Evolutionary conservation across 1,140 invertebrate genomes (phyloP), one percentile per base, ranked within the genome.

Genomic region (Magallana angulata): DNA sequence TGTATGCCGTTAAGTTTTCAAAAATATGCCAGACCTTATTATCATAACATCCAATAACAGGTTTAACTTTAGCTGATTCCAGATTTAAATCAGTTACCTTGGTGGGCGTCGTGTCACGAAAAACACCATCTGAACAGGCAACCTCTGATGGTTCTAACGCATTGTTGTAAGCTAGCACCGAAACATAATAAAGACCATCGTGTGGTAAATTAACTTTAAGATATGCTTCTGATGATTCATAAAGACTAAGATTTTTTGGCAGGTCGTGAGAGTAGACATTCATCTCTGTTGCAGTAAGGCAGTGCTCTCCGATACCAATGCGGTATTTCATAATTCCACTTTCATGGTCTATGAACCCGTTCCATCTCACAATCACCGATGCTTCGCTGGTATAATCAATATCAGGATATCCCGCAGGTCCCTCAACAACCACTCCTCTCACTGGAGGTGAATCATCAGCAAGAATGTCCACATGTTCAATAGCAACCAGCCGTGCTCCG

Each of bases 261-360:
- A 48, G 8, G n/a, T 62, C 16, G 62, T 58, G 59, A n/a, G n/a
- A 36, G 71, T 85, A 71, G 36, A 9, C n/a, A 56, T n/a, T 18
- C n/a, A 91, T 16, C 58, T 89, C 87, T 60, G 57, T n/a, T 12
- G 57, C 12, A 16, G 82, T 81, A 1, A 90, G 64, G 84, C 89
- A 91, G 1, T 60, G 82, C 8, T 76, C 60, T 12, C 85, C 76
- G 60, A 91, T 56, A 14, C 81, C 87, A 1, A 90, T 84, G 3
- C 62, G 83, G 76, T 89, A 90, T 11, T 81, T 60, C 64, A 58
- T 62, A 18, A 91, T 89, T 48, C 91, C 91, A 86, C 91, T 91
- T 71, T 91, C 89, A 48, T 90, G 89, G 62, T 91, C 91, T 57
- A 88, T 89, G 82, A 89, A 91, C 8, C 88, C 91, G 58, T 87